Conservation (phyloP, 1,140 invertebrate species). For the Calliopsis andreniformis region DNA sequence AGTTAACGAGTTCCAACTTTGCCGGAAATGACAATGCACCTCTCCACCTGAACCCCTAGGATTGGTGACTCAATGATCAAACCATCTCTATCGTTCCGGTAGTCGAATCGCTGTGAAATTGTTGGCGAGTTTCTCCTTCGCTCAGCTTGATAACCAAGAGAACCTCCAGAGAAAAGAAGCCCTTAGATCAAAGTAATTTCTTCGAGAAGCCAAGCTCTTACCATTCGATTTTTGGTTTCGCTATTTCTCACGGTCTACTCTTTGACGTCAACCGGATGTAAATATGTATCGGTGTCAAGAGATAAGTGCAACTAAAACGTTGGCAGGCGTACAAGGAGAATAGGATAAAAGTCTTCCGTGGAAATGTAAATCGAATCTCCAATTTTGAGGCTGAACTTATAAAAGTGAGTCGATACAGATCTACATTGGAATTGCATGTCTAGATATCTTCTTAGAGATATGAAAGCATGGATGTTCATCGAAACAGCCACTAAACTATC, state of each 20-base stretch:
- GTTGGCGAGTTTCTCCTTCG: slow-evolving; percentile 32
- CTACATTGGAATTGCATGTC: not conserved
- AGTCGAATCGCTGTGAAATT: slow-evolving; percentile 52
- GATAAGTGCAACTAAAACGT: not conserved
- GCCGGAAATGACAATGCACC: slow-evolving; percentile 54
- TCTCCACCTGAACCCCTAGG: not conserved
- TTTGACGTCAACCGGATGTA: not conserved
- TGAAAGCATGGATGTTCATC: too few species aligned
- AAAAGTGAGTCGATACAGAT: not conserved
- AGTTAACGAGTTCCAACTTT: slow-evolving; percentile 51
- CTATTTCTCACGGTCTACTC: not conserved
- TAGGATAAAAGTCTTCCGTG: slow-evolving; percentile 10
- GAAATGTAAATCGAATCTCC: slow-evolving; percentile 17
- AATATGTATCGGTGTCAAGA: not conserved
- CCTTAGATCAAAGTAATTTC: slow-evolving; percentile 63
- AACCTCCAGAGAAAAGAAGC: slow-evolving; percentile 43
- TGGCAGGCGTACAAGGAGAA: slow-evolving; percentile 9
- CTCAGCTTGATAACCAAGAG: slow-evolving; percentile 39
- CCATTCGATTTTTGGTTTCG: not conserved
- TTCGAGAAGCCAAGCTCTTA: not conserved
- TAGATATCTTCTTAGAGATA: not conserved
- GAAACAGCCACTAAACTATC: not conserved
- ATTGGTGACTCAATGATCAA: slow-evolving; percentile 36
- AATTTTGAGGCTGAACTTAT: not conserved
- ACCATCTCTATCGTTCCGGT: slow-evolving; percentile 39